Base-by-base conservation (phyloP, 2,113 vertebrate genomes). In the Canis aureus region DNA sequence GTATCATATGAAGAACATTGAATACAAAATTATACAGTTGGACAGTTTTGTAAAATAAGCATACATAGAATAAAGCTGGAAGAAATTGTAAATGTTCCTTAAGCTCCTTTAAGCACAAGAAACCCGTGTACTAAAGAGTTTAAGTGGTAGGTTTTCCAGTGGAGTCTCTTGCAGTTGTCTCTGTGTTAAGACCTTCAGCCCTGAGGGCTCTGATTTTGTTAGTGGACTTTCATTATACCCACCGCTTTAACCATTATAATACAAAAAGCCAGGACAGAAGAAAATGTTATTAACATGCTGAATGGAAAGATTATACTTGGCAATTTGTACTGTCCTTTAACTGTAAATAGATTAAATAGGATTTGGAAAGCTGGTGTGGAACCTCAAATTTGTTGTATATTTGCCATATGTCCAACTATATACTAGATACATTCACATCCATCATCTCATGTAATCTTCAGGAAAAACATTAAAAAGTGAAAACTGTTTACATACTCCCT, bases 311-410 rank as follows among this genome's bases (percentile, higher is more conserved):
- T 80, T 85, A 15, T 79, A 55, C 57, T 78, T 87, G 64, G 9
- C 19, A 5, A 11, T 81, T 82, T 51, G n/a, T 96, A 82, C 53
- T 90, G 32, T 64, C 73, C 66, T 94, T 83, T 91, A 86, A 3
- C 25, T 84, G 7, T 57, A 79, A 97, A 82, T 71, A 43, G 51
- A 25, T 95, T 79, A 97, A 96, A 78, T 79, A 53, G 67, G 23
- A 87, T 74, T 94, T 92, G 7, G 20, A 11, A 2, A 29, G 1
- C 69, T 53, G 43, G 11, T 16, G 57, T 86, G 6, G 13, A 71
- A 43, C 23, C 43, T 62, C 22, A 79, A 12, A n/a, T 81, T 69
- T 95, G 55, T 83, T 90, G 17, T 83, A 38, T 73, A 88, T 43
- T 43, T 95, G 32, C 55, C 20, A 17, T 62, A 3, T 64, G 10